These are phyloP conservation scores for Smutsia temminckii DNA, from an alignment of 2,797 vertebrate genomes.

Conservation along the genomic window DNA sequence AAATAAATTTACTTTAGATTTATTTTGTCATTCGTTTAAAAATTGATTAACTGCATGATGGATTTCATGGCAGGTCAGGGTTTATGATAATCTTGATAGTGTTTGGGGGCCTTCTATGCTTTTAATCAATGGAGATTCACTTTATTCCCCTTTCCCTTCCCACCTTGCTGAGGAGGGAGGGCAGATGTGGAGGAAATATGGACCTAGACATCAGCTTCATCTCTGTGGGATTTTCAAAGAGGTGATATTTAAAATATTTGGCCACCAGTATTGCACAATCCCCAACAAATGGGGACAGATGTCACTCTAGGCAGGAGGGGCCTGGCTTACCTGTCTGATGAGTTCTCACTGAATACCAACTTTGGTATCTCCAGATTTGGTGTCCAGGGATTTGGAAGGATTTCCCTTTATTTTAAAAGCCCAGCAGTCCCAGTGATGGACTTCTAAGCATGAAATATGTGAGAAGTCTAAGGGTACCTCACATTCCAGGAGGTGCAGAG, in stretches of 20 bases:
- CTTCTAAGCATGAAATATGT: background rate
- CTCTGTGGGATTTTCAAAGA: background rate
- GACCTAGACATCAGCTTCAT: background rate
- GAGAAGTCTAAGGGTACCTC: background rate
- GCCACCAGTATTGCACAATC: background rate
- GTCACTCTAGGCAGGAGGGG: background rate
- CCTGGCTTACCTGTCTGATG: background rate
- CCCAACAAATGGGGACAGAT: background rate
- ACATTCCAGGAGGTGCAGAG: background rate
- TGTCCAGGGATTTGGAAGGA: background rate
- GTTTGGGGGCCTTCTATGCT: background rate
- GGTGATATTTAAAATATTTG: background rate
- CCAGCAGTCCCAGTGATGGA: too few relatives aligned
- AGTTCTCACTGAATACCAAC: background rate
- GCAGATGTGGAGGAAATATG: background rate
- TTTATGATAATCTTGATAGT: background rate
- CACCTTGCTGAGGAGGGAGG: background rate
- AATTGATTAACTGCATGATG: slow-evolving; percentile 8
- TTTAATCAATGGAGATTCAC: background rate
- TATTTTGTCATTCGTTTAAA: background rate
- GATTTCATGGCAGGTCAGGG: background rate
- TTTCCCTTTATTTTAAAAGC: background rate
- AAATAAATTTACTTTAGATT: background rate
- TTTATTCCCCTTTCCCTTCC: background rate
- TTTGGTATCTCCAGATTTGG: background rate